phyloP scores from a whole-genome alignment of 1,140 invertebrate genomes.

The Temnothorax curvispinosus region DNA sequence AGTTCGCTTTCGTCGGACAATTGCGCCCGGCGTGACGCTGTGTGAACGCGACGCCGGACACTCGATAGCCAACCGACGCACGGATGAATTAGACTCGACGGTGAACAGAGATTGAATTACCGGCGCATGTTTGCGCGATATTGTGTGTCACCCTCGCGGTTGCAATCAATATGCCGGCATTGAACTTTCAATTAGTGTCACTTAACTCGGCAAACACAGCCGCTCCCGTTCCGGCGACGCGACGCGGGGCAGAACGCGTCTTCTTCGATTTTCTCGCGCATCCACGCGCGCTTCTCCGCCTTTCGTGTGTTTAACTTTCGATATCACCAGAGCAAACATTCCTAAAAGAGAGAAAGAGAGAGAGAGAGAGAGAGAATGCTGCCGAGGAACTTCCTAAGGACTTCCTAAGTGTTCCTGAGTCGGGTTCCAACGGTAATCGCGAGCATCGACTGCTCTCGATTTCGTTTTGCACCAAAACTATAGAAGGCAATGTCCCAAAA shows the following conservation, averaged over 20 bases:
- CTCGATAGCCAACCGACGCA: conserved; percentile 55
- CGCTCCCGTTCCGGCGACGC: conserved; percentile 74
- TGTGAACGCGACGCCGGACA: conserved; percentile 24
- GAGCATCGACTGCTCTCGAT: not conserved
- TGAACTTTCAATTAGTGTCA: conserved; percentile 85
- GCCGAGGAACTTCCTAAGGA: not conserved
- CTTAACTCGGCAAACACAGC: conserved; percentile 83
- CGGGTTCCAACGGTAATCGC: not conserved
- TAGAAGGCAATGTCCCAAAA: not conserved
- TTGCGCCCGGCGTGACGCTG: conserved; percentile 18
- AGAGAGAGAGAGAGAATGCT: conserved; percentile 9
- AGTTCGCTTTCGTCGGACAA: conserved; percentile 43
- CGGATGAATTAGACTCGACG: conserved; percentile 79
- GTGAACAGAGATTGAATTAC: conserved; percentile 79
- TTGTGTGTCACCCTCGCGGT: conserved; percentile 70
- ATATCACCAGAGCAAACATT: conserved; percentile 62
- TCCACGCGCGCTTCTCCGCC: not conserved
- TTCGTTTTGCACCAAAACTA: not conserved
- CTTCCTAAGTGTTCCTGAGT: not conserved
- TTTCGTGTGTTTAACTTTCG: conserved; percentile 65
- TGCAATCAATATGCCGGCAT: conserved; percentile 81
- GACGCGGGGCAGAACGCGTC: conserved; percentile 45
- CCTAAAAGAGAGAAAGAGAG: conserved; percentile 5
- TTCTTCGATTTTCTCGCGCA: conserved; percentile 64
- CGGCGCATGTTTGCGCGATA: conserved; percentile 65